Evolutionary conservation across 2,113 vertebrate species (phyloP), one percentile per base, ranked within the genome.

Genomic region (Perognathus longimembris): DNA sequence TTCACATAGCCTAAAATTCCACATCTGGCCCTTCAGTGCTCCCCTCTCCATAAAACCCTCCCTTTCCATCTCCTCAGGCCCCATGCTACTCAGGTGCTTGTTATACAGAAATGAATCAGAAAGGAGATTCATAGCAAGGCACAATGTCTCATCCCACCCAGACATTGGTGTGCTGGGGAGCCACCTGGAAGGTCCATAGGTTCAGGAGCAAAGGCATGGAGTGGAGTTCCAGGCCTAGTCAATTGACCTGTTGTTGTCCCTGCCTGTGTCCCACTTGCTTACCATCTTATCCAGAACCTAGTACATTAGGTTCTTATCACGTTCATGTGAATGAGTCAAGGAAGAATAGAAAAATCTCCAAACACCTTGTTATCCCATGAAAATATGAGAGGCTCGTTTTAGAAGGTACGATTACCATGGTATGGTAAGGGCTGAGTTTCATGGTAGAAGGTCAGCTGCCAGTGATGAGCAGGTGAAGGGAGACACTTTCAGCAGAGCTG

Each of bases 291-390:
- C n/a, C 30, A 57, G 6, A 77, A 69, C 14, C 17, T 76, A 18
- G 50, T 10, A 11, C 14, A 30, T 26, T 38, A 75, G 57, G 36
- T 75, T 17, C 32, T 77, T 36, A 22, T 45, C n/a, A n/a, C 26
- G 66, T 70, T 89, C 54, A 61, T 85, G 40, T 63, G 70, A 88
- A 36, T 89, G 63, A 88, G 50, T 92, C 30, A 77, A 22, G 69
- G 7, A 2, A 15, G 26, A 21, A 71, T 1, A 75, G 20, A 79
- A 42, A 87, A 42, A 24, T 66, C 54, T 83, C 87, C 89, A 70
- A 78, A 71, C 20, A 85, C 34, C 38, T 50, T 50, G 1, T 59
- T 7, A 21, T 45, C 78, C 54, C 42, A 5, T 92, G 36, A 12
- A 90, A 77, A 54, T 88, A 3, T 78, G 3, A 71, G 63, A 15